phyloP scores from a whole-genome alignment of 2,888 invertebrate genomes.

The Endomychus coccineus region DNA sequence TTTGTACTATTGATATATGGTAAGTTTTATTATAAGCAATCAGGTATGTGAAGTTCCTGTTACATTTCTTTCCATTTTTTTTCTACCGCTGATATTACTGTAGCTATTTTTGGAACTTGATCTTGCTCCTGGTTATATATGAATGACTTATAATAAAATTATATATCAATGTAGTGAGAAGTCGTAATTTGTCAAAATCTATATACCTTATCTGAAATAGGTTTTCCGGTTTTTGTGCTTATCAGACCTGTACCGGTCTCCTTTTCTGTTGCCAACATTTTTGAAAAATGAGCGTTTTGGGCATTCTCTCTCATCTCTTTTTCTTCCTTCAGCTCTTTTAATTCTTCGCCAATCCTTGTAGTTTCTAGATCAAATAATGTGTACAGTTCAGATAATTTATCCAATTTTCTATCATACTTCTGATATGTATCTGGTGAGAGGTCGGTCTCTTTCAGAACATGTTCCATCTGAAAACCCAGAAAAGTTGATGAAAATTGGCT shows the following conservation, averaged over 20 bases:
- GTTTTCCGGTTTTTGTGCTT: slow-evolving; percentile 36
- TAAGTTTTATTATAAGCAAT: no score
- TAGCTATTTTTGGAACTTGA: no score
- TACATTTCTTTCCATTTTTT: no score
- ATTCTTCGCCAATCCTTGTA: slow-evolving; percentile 24
- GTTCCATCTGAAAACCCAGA: slow-evolving; percentile 31
- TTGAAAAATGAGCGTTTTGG: slow-evolving; percentile 24
- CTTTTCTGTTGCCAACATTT: slow-evolving; percentile 31
- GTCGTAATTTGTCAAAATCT: not conserved
- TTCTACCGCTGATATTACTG: no score
- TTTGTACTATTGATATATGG: no score
- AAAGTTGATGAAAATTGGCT: slow-evolving; percentile 1
- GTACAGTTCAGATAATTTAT: slow-evolving; percentile 25
- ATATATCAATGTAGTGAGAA: not conserved
- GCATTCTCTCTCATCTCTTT: slow-evolving; percentile 24
- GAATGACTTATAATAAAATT: no score
- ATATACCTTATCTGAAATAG: slow-evolving; percentile 34
- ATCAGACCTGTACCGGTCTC: slow-evolving; percentile 37
- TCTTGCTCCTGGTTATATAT: no score
- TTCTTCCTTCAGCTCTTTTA: slow-evolving; percentile 24
- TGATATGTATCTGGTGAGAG: slow-evolving; percentile 27
- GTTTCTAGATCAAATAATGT: slow-evolving; percentile 22
- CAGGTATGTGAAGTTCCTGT: no score
- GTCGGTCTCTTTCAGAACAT: slow-evolving; percentile 31
- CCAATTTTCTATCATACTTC: slow-evolving; percentile 34